Evolutionary conservation across 2,797 vertebrate genomes (phyloP), one percentile per base, ranked within the genome.

Genomic region (Numenius phaeopus): DNA sequence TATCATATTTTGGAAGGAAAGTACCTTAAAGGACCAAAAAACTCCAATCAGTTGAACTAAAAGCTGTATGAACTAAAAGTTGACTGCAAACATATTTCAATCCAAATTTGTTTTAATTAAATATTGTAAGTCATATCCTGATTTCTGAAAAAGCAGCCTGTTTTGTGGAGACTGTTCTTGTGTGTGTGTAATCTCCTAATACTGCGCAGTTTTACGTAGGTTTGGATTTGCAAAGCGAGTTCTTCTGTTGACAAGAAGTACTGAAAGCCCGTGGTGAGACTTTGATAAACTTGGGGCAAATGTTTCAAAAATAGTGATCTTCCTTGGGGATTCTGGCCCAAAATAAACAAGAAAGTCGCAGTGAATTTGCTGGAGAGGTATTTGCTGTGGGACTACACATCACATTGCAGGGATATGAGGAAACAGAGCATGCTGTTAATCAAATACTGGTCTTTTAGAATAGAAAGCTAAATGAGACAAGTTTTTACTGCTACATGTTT

Each of bases 91-190:
- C 95, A 37, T 94, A 69, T 91, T 94, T 92, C 37, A 83, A 66
- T 92, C 55, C 83, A 90, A 91, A 77, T 37, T n/a, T 85, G 44
- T 82, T 94, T 87, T 94, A 94, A 96, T 94, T 95, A 97, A 96
- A 97, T 87, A 49, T 34, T 67, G 5, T 59, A 62, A 72, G 18
- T 87, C 52, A 67, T 85, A 83, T 34, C 46, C 57, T 76, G 50
- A 70, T 91, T 87, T 62, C 58, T 89, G 55, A 89, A 91, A 91
- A 91, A 62, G 49, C 22, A 77, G 62, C 11, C 39, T 92, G 18
- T 59, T 96, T 70, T 89, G 40, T 83, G 69, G 44, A 39, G 32
- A 52, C 12, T 89, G n/a, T n/a, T 93, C 34, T 80, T 50, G 20
- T 47, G 14, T 59, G 12, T 13, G 4, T 52, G 13, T 72, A 32